Percentiles rank a stretch among this genome's conserved stretches.
Evolutionary conservation across 2,113 vertebrate species (phyloP).

Genomic region (Phoenicopterus ruber): DNA sequence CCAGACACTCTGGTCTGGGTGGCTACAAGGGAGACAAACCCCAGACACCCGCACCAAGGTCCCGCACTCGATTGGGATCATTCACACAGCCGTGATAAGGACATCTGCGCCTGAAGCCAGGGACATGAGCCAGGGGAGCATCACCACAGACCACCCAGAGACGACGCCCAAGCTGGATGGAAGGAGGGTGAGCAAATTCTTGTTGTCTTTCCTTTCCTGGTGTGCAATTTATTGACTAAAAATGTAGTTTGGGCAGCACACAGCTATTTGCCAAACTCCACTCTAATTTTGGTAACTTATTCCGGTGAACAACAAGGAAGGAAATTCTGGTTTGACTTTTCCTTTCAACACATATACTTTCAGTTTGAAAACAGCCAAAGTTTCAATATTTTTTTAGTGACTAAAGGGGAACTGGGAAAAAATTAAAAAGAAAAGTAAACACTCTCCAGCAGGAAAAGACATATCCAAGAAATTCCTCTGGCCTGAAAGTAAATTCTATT

Average conservation of each 20-base stretch:
- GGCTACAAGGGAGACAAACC: background rate
- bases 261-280: background rate
- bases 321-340: background rate
- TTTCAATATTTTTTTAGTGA: background rate
- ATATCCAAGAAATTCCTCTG: background rate
- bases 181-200: background rate
- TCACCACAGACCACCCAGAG: accelerated
- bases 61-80: accelerated
- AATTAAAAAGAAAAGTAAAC: background rate
- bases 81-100: background rate
- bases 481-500: background rate
- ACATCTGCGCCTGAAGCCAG: background rate
- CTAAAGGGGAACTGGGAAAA: background rate
- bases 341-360: background rate
- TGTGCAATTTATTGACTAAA: background rate
- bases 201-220: background rate
- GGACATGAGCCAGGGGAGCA: background rate
- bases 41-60: background rate
- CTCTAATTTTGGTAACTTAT: background rate
- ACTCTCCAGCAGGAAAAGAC: background rate
- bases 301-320: background rate
- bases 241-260: background rate
- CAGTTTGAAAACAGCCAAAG: background rate
- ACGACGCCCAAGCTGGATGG: accelerated
- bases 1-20: background rate